A percentile compares a stretch with the other conserved stretches of the same genome.
phyloP scores from a whole-genome alignment of 2,888 invertebrate genomes.

The Nezara viridula region DNA sequence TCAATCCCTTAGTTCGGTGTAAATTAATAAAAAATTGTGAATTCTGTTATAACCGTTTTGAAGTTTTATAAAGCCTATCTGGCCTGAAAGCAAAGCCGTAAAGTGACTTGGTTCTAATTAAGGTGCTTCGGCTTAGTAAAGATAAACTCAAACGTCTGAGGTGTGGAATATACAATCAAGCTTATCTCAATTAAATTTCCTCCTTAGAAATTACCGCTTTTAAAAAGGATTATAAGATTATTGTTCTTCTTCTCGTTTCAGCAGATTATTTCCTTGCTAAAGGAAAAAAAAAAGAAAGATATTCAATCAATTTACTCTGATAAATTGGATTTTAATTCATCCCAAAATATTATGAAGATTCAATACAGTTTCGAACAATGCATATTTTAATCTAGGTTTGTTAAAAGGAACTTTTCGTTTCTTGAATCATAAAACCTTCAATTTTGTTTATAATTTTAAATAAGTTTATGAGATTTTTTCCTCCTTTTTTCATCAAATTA shows the following conservation, averaged over 20 bases:
- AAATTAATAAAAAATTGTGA: background rate
- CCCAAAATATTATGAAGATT: background rate
- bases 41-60: background rate
- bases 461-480: background rate
- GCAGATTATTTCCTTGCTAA: background rate
- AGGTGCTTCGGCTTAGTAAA: constrained; percentile 2
- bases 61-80: constrained; percentile 10
- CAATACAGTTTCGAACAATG: background rate
- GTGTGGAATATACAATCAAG: constrained; percentile 25
- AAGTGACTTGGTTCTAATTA: constrained; percentile 6
- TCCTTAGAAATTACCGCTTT: background rate
- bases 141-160: constrained; percentile 3
- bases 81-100: background rate
- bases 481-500: background rate
- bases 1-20: background rate
- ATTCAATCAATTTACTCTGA: background rate
- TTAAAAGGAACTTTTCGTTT: background rate
- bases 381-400: background rate
- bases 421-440: background rate
- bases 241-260: background rate
- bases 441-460: background rate
- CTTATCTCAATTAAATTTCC: constrained; percentile 13
- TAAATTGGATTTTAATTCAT: background rate
- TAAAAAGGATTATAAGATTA: background rate
- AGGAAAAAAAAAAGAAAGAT: background rate